These are phyloP conservation scores for Vulpes lagopus DNA, from an alignment of 2,113 vertebrate species.

Conservation along the genomic window DNA sequence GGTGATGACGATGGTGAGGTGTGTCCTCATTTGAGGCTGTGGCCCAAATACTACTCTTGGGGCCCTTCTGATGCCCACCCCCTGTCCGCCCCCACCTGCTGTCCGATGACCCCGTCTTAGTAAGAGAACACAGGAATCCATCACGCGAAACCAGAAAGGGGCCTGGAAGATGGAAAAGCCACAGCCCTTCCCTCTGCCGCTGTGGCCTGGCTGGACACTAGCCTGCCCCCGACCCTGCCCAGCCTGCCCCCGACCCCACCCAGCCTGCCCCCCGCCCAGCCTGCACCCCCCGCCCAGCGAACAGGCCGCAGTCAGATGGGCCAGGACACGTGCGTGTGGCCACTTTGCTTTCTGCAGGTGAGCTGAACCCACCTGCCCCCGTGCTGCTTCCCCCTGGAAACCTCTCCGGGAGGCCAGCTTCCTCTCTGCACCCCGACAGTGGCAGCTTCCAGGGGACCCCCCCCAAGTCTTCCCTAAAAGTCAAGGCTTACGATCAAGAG, in stretches of 20 bases:
- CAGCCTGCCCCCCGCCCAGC: background rate
- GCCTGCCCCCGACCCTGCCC: no score
- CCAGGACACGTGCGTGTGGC: background rate
- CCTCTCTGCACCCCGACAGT: background rate
- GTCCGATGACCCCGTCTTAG: no score
- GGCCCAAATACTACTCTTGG: background rate
- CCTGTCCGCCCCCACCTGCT: fast-evolving
- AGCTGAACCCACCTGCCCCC: fast-evolving
- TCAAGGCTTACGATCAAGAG: background rate
- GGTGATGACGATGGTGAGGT: fast-evolving
- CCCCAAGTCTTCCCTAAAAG: background rate
- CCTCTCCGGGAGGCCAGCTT: background rate
- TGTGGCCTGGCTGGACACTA: fast-evolving
- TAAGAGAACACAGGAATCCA: background rate
- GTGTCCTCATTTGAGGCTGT: background rate
- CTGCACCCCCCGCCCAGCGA: background rate
- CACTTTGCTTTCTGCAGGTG: fast-evolving
- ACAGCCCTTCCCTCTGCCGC: background rate
- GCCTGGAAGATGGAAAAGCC: fast-evolving
- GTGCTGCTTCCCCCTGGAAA: background rate
- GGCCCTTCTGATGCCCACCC: background rate
- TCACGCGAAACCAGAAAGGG: background rate
- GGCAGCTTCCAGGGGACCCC: background rate
- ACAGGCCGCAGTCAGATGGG: background rate
- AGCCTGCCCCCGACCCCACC: background rate